Percentiles rank a stretch among this genome's conserved stretches.
phyloP scores from a whole-genome alignment of 1,140 invertebrate species.

The Caerostris extrusa region DNA sequence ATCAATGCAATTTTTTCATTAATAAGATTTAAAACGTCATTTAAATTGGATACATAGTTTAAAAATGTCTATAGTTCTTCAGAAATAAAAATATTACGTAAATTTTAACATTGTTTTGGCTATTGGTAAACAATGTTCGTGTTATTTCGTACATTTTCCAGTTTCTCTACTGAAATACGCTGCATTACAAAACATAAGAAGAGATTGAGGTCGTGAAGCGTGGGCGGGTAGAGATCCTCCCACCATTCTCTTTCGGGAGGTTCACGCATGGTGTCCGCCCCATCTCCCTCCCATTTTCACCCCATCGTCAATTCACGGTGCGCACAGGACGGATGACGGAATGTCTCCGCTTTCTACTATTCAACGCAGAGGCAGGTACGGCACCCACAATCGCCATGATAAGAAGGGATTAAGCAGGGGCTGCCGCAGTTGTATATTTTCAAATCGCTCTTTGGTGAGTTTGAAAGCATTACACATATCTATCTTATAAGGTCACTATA shows the following conservation, averaged over 20 bases:
- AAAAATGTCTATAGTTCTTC: too few relatives aligned
- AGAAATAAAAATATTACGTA: too few relatives aligned
- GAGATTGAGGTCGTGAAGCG: slow-evolving; percentile 45
- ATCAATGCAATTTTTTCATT: too few relatives aligned
- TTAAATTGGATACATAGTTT: too few relatives aligned
- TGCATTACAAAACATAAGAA: not conserved
- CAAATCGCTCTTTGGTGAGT: not conserved
- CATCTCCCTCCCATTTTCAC: not conserved
- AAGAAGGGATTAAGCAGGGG: not conserved
- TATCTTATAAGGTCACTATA: too few relatives aligned
- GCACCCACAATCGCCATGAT: slow-evolving; percentile 32
- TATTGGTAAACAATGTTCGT: not conserved
- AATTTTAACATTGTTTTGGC: not conserved
- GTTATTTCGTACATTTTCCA: not conserved
- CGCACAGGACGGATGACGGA: slow-evolving; percentile 43
- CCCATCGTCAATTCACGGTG: slow-evolving; percentile 4
- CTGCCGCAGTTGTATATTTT: slow-evolving; percentile 13
- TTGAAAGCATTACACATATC: too few relatives aligned
- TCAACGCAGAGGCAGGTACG: slow-evolving; percentile 50
- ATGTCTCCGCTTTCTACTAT: slow-evolving; percentile 35
- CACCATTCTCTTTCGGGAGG: slow-evolving; percentile 30
- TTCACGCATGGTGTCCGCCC: not conserved
- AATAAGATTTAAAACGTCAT: too few relatives aligned
- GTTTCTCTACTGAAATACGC: not conserved
- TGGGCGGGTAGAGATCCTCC: slow-evolving; percentile 47